Percentiles rank a stretch among this genome's conserved stretches.
phyloP scores from a whole-genome alignment of 1,140 invertebrate species.

The Drosophila bifasciata region DNA sequence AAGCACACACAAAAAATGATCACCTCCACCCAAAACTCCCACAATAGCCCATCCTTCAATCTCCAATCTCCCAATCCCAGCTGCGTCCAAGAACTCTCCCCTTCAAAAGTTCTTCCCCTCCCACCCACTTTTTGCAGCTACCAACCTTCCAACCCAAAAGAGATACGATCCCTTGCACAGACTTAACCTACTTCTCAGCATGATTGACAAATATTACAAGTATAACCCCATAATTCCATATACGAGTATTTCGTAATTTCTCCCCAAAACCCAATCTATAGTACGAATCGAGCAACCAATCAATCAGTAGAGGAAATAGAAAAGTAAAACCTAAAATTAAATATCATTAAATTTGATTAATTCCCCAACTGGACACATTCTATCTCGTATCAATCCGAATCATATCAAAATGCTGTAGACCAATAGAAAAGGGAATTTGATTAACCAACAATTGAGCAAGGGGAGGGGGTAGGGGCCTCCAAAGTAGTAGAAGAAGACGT shows the following conservation, averaged over 20 bases:
- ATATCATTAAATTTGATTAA: conserved; percentile 82
- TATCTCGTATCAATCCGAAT: conserved; percentile 44
- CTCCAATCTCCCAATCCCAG: no score
- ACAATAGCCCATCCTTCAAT: no score
- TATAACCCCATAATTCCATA: conserved; percentile 3
- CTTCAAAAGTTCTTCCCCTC: no score
- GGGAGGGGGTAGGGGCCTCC: not conserved
- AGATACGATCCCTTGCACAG: conserved; percentile 4
- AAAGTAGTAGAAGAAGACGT: conserved; percentile 7
- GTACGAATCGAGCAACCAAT: no score
- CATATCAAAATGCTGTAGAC: conserved; percentile 22
- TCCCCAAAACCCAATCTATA: conserved; percentile 16
- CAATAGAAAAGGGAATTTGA: conserved; percentile 50
- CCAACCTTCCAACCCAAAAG: not conserved
- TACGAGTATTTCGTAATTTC: conserved; percentile 41
- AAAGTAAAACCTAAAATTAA: conserved; percentile 62
- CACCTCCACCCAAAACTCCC: no score
- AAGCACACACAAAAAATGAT: no score
- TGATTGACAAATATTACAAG: conserved; percentile 55
- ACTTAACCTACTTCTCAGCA: conserved; percentile 34
- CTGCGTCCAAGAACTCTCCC: no score
- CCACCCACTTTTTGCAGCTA: not conserved
- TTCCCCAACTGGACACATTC: conserved; percentile 61
- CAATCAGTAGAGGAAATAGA: conserved; percentile 11
- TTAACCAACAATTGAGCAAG: conserved; percentile 49